phyloP scores from a whole-genome alignment of 2,797 vertebrate species.

The Gymnothorax reevesii region DNA sequence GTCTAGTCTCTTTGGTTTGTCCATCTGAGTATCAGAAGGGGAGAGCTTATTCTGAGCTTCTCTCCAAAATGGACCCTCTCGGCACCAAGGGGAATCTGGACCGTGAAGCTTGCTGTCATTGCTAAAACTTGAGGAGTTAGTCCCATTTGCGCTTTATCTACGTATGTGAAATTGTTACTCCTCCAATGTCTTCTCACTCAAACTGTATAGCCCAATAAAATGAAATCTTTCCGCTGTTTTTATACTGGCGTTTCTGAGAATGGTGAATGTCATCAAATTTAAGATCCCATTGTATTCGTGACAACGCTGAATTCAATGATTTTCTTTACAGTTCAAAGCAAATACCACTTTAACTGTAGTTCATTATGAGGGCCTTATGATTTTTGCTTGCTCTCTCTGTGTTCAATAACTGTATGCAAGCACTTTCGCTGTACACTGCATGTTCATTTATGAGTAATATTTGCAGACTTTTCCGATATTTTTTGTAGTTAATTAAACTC shows the following conservation, averaged over 20 bases:
- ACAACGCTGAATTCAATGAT: neutral
- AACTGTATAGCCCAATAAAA: neutral
- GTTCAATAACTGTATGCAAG: neutral
- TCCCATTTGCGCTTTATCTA: neutral
- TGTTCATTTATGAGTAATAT: neutral
- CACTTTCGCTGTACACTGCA: neutral
- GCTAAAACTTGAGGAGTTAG: neutral
- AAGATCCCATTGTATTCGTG: neutral
- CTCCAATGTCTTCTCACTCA: conserved; percentile 4
- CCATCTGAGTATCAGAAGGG: conserved; percentile 6
- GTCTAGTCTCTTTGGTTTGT: neutral
- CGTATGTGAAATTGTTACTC: neutral
- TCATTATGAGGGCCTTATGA: neutral
- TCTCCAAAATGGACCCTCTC: conserved; percentile 14
- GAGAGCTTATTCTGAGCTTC: neutral
- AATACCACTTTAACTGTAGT: neutral
- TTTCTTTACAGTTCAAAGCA: neutral
- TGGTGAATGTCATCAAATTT: neutral
- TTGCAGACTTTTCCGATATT: neutral
- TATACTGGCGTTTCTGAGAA: neutral
- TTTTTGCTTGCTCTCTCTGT: neutral
- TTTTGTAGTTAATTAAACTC: too few species aligned
- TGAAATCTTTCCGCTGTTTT: neutral
- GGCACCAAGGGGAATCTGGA: neutral
- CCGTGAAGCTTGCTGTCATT: neutral